phyloP scores from a whole-genome alignment of 2,888 invertebrate species.

The Caenorhabditis plicata region DNA sequence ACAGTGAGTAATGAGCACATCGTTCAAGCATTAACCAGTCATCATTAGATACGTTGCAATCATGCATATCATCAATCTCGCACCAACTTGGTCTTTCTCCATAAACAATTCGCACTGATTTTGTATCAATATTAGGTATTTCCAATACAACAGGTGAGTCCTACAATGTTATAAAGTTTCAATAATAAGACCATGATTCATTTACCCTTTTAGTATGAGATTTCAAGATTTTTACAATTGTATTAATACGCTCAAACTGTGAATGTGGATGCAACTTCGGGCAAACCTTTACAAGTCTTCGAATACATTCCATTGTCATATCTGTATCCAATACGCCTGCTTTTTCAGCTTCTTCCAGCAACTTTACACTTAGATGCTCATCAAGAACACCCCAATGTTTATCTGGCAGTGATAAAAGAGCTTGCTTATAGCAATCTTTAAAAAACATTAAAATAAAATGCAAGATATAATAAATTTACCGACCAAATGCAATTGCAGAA shows the following conservation, averaged over 20 bases:
- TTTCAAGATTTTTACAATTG: slow-evolving; percentile 11
- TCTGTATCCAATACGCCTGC: slow-evolving; percentile 14
- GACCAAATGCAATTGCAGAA: slow-evolving; percentile 34
- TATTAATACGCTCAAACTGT: slow-evolving; percentile 13
- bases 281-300: slow-evolving; percentile 19
- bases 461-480: slow-evolving; percentile 17
- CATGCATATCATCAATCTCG: slow-evolving; percentile 27
- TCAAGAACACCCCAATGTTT: slow-evolving; percentile 53
- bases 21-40: slow-evolving; percentile 47
- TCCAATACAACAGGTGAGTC: slow-evolving; percentile 1
- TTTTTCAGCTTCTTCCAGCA: slow-evolving; percentile 24
- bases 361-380: slow-evolving; percentile 26
- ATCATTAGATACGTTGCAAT: slow-evolving; percentile 10
- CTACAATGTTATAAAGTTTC: too few species aligned
- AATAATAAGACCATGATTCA: too few species aligned
- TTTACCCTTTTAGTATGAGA: slow-evolving; percentile 15
- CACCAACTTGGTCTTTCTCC: slow-evolving; percentile 43
- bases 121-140: slow-evolving; percentile 19
- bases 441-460: neutral
- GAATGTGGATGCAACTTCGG: slow-evolving; percentile 9
- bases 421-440: slow-evolving; percentile 35
- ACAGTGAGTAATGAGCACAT: slow-evolving; percentile 44
- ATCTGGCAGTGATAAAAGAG: slow-evolving; percentile 35
- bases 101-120: slow-evolving; percentile 29
- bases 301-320: slow-evolving; percentile 24